Conservation (phyloP, 2,888 invertebrate genomes). For the Chamaedrilus cognettii region DNA sequence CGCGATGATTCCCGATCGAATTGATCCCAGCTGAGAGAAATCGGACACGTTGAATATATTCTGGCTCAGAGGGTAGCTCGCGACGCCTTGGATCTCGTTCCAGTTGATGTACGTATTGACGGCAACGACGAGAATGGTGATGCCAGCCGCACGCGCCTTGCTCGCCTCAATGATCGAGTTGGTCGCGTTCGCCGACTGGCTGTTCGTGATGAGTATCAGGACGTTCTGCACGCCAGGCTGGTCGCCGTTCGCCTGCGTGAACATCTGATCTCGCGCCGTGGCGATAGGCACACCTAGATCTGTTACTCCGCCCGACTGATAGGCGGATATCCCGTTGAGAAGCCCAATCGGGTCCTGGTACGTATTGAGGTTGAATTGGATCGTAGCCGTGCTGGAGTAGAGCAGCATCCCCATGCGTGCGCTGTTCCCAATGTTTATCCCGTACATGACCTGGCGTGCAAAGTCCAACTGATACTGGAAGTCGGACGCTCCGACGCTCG, state of each 20-base stretch:
- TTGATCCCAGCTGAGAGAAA: constrained; percentile 15
- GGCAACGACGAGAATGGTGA: constrained; percentile 23
- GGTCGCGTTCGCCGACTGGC: neutral
- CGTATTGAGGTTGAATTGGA: constrained; percentile 3
- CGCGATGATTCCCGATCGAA: constrained; percentile 15
- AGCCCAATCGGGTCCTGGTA: neutral
- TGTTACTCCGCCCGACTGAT: constrained; percentile 7
- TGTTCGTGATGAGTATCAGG: constrained; percentile 13
- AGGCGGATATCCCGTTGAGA: neutral
- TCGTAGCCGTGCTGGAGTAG: neutral
- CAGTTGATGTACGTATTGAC: constrained; percentile 24
- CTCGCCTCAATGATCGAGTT: constrained; percentile 30
- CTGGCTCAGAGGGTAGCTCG: constrained; percentile 24
- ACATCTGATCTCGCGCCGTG: constrained; percentile 12
- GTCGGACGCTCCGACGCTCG: constrained; percentile 17
- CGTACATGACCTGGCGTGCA: neutral
- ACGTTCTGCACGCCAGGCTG: constrained; percentile 6
- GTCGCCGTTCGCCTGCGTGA: constrained; percentile 15
- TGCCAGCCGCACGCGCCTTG: constrained; percentile 20
- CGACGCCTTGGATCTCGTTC: constrained; percentile 25
- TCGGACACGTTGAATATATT: constrained; percentile 28
- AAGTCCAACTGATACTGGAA: constrained; percentile 8
- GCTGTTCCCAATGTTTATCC: neutral
- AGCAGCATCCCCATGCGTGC: constrained; percentile 8
- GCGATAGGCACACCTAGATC: constrained; percentile 4